Conservation (phyloP, 2,888 invertebrate species). For the Gastrophysa polygoni region DNA sequence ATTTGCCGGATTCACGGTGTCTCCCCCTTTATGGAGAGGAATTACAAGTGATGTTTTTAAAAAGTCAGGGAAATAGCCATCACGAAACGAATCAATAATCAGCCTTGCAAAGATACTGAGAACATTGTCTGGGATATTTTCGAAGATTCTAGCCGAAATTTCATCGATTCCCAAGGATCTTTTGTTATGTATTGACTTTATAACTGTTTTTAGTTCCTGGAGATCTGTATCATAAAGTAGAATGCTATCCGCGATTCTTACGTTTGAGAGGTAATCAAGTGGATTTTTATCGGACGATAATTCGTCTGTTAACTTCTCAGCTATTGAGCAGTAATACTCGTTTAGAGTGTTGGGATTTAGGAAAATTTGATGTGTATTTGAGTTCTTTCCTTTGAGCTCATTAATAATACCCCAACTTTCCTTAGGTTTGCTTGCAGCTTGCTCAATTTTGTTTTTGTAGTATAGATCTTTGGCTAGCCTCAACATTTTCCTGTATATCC, state of each 20-base stretch:
- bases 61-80: no score
- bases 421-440: background rate
- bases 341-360: background rate
- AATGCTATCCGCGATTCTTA: background rate
- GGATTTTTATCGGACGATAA: background rate
- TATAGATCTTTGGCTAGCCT: background rate
- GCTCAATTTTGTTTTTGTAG: background rate
- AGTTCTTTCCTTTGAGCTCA: background rate
- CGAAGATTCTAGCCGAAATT: background rate
- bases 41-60: no score
- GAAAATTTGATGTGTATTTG: background rate
- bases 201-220: no score
- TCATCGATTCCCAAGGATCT: background rate
- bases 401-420: background rate
- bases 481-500: background rate
- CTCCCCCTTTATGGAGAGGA: no score
- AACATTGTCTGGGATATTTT: background rate
- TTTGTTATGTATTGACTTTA: no score
- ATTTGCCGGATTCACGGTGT: no score
- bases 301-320: conserved; percentile 1
- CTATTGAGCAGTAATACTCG: conserved; percentile 1
- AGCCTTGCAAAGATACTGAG: background rate
- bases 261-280: conserved; percentile 2
- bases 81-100: no score
- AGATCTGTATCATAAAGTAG: no score